These are phyloP conservation scores for Lindbergichthys nudifrons DNA, from an alignment of 2,797 vertebrate genomes.

Conservation along the genomic window DNA sequence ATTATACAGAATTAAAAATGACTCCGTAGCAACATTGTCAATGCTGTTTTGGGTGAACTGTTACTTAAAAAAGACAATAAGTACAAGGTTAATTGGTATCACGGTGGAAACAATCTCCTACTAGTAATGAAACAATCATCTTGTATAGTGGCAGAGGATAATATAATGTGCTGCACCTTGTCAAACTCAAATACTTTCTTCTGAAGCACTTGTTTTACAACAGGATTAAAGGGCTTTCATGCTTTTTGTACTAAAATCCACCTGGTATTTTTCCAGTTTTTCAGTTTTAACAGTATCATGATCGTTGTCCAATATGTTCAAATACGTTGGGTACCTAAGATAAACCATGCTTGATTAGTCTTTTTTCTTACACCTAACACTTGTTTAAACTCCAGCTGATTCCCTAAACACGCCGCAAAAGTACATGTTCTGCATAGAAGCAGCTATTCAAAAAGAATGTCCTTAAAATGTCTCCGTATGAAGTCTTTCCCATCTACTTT, in stretches of 20 bases:
- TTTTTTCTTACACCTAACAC: background rate
- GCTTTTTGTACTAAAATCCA: background rate
- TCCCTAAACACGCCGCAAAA: background rate
- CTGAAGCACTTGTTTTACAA: too few species aligned
- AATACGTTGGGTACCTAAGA: background rate
- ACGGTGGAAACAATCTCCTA: background rate
- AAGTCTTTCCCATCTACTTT: conserved; percentile 23
- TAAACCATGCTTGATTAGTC: background rate
- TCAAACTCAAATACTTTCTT: too few species aligned
- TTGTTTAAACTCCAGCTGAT: background rate
- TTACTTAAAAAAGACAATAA: background rate
- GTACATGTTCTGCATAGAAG: background rate
- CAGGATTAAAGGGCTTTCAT: too few species aligned
- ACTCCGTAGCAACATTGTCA: background rate
- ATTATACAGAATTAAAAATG: conserved; percentile 1
- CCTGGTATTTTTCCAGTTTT: background rate
- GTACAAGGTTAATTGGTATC: background rate
- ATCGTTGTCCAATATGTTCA: background rate
- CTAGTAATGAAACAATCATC: background rate
- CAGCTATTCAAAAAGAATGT: background rate
- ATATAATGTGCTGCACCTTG: too few species aligned
- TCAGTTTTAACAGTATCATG: background rate
- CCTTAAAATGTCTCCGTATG: conserved; percentile 1
- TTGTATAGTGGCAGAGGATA: background rate
- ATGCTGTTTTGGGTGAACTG: background rate